phyloP scores from a whole-genome alignment of 1,140 invertebrate species.

The Propsilocerus akamusi region DNA sequence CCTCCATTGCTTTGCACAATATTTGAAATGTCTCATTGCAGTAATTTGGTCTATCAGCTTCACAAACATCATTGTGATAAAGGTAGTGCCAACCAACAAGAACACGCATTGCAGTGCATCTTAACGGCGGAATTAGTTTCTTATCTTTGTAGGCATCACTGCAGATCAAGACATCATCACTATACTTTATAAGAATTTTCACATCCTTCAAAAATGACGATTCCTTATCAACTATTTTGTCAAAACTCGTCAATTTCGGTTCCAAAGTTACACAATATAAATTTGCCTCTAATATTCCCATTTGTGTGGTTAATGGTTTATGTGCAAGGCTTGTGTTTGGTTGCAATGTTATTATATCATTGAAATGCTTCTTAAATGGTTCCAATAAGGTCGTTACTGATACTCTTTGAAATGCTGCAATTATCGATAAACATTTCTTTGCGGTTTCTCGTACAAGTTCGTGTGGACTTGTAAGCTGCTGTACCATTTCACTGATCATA shows the following conservation, averaged over 20 bases:
- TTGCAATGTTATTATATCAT: slow-evolving; percentile 62
- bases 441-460: slow-evolving; percentile 74
- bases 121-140: slow-evolving; percentile 58
- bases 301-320: slow-evolving; percentile 81
- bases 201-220: slow-evolving; percentile 75
- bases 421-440: slow-evolving; percentile 61
- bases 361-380: slow-evolving; percentile 73
- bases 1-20: slow-evolving; percentile 68
- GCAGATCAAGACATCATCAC: slow-evolving; percentile 58
- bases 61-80: slow-evolving; percentile 25
- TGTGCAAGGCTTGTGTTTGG: slow-evolving; percentile 79
- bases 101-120: slow-evolving; percentile 63
- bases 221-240: slow-evolving; percentile 33
- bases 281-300: slow-evolving; percentile 86
- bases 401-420: slow-evolving; percentile 62
- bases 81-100: slow-evolving; percentile 76
- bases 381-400: slow-evolving; percentile 77
- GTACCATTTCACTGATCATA: slow-evolving; percentile 69
- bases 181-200: slow-evolving; percentile 60
- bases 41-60: slow-evolving; percentile 14
- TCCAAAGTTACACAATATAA: slow-evolving; percentile 80
- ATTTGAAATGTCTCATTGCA: slow-evolving; percentile 71
- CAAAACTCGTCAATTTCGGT: slow-evolving; percentile 72
- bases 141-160: slow-evolving; percentile 79
- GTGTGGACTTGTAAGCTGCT: slow-evolving; percentile 79